Conservation (phyloP, 2,797 vertebrate species). For the Iguana delicatissima region DNA sequence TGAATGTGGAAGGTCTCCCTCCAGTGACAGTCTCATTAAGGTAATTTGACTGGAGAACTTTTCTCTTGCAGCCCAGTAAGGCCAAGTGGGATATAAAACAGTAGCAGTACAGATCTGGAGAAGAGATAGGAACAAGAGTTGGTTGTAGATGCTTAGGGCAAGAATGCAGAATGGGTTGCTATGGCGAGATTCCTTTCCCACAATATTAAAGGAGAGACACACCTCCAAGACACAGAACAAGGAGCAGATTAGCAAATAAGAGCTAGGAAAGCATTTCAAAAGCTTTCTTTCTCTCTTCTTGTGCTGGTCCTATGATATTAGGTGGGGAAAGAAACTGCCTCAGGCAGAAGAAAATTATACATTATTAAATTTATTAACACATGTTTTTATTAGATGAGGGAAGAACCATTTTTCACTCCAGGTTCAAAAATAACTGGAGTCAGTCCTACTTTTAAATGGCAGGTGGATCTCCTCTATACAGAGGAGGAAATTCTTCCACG, state of each 20-base stretch:
- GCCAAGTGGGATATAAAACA: not conserved
- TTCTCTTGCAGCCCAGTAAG: not conserved
- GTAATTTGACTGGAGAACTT: not conserved
- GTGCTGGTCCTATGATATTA: not conserved
- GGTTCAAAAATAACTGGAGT: not conserved
- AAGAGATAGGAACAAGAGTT: not conserved
- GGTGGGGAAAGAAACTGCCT: not conserved
- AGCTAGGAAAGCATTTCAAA: not conserved
- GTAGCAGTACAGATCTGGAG: not conserved
- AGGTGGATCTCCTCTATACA: not conserved
- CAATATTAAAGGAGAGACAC: not conserved
- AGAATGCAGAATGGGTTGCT: too few relatives aligned
- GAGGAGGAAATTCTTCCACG: not conserved
- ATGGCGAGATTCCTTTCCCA: not conserved
- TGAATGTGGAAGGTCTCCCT: not conserved
- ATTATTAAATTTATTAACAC: not conserved
- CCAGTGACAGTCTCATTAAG: not conserved
- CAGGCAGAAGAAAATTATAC: not conserved
- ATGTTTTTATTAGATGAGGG: not conserved
- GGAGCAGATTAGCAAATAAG: not conserved
- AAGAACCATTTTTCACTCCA: not conserved
- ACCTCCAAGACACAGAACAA: not conserved
- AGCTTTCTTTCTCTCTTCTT: not conserved
- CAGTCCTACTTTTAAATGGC: not conserved
- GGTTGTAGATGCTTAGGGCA: not conserved